Evolutionary conservation across 2,113 vertebrate species (phyloP), one percentile per base, ranked within the genome.

Genomic region (Madoqua kirkii): DNA sequence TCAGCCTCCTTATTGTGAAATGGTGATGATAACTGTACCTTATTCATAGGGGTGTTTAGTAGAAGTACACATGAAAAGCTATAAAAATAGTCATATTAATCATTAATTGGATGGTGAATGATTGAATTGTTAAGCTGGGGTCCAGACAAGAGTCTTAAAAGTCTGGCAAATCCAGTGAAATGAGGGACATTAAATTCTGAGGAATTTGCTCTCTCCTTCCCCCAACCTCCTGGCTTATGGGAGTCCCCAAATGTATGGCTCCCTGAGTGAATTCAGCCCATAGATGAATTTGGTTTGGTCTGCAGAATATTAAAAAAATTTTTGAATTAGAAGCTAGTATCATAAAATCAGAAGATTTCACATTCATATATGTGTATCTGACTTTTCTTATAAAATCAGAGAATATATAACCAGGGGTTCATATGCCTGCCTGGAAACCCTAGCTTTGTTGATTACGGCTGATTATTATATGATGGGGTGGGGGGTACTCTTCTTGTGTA

Each of bases 171-270:
- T 59, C 33, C 57, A 83, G 27, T 78, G 96, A 93, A 84, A 87
- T 14, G 45, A 95, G 43, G 84, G 87, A 79, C 82, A 87, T 94
- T 93, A 82, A 78, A 91, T 97, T 95, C 57, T 91, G 36, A 27
- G 23, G 16, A 96, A 89, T 93, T 86, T 92, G n/a, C 25, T 82
- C 14, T 50, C 31, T 31, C 5, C 19, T 16, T 36, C 9, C 17
- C 45, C 19, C 50, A 92, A 29, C 29, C 19, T 83, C 23, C 13
- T 15, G 36, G 36, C 29, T 74, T 94, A 45, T 29, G 48, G 23
- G n/a, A 50, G n/a, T 82, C 16, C 29, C 52, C 19, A 86, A 40
- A 54, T 71, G 7, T 64, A 15, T 59, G n/a, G 12, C 15, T 88
- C 1, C 29, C 29, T 40, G 29, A 57, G 92, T 95, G 90, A 84